Evolutionary conservation across 2,797 vertebrate genomes (phyloP), one percentile per base, ranked within the genome.

Genomic region (Sebastes elongatus): DNA sequence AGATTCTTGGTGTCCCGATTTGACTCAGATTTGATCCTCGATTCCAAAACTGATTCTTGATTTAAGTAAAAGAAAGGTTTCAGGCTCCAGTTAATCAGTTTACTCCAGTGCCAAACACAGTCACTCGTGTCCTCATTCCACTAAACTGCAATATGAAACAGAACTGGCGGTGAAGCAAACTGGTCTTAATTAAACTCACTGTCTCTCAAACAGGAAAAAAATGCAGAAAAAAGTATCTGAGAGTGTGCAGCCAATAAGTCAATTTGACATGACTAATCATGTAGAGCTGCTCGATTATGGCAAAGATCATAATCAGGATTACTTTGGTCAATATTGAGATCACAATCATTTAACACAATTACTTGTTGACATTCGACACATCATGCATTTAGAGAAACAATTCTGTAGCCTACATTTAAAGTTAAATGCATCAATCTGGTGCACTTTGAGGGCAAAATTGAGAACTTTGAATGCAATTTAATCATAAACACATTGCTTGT

Each of bases 1-100:
- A 46, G 42, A 46, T 46, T 46, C 42, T 18, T 46, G 42, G 49
- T 52, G 49, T 52, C 49, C 0, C 20, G 0, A n/a, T n/a, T 52
- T n/a, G n/a, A 55, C n/a, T 55, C 10, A n/a, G n/a, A 22, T 53
- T 53, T 53, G 52, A n/a, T 22, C 0, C 52, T 53, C n/a, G n/a
- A 22, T 53, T 53, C 52, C 10, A 55, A 55, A 46, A 46, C 10
- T 3, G 1, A 55, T 23, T 55, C 52, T 55, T 11, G n/a, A 55
- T 55, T 55, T 22, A 46, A 46, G 42, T 22, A 11, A 53, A 53
- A 22, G n/a, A 52, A 52, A 52, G 0, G 16, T 46, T 46, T 46
- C 16, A 18, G 42, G 16, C 42, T 46, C 42, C 42, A 46, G 42
- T 46, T 46, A 46, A 46, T 46, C 42, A 46, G 42, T 46, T 46